phyloP scores from a whole-genome alignment of 1,140 invertebrate genomes.

The Brachionus plicatilis region DNA sequence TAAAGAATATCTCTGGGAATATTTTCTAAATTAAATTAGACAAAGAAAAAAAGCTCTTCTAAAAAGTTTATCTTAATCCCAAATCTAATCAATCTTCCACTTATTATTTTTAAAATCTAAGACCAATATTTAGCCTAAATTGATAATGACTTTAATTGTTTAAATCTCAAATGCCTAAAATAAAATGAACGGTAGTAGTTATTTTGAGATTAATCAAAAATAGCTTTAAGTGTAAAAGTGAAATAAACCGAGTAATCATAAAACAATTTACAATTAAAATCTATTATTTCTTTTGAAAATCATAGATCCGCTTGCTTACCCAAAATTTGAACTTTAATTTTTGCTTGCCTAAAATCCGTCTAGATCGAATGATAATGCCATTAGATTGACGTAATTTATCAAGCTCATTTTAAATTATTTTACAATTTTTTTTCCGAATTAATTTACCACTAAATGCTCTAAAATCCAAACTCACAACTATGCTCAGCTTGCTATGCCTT shows the following conservation, averaged over 20 bases:
- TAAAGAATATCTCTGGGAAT: neutral
- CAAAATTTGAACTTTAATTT: neutral
- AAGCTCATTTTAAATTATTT: neutral
- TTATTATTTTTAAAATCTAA: neutral
- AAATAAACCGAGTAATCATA: neutral
- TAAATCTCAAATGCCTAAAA: conserved; percentile 2
- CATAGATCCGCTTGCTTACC: neutral
- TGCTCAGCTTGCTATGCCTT: neutral
- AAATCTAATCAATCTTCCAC: conserved; percentile 18
- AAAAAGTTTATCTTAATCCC: neutral
- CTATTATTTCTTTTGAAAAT: neutral
- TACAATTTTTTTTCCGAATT: neutral
- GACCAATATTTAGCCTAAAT: conserved; percentile 8
- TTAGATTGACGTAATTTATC: neutral
- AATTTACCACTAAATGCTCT: neutral
- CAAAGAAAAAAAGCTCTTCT: neutral
- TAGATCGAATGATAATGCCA: neutral
- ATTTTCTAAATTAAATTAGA: conserved; percentile 15
- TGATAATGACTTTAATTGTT: conserved; percentile 17
- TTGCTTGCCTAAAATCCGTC: neutral
- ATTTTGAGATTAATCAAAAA: conserved; percentile 23
- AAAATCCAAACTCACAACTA: neutral
- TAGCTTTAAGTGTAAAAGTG: neutral
- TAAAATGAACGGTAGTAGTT: neutral
- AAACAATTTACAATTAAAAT: neutral